phyloP scores from a whole-genome alignment of 2,113 vertebrate genomes.

The Dasypus novemcinctus region DNA sequence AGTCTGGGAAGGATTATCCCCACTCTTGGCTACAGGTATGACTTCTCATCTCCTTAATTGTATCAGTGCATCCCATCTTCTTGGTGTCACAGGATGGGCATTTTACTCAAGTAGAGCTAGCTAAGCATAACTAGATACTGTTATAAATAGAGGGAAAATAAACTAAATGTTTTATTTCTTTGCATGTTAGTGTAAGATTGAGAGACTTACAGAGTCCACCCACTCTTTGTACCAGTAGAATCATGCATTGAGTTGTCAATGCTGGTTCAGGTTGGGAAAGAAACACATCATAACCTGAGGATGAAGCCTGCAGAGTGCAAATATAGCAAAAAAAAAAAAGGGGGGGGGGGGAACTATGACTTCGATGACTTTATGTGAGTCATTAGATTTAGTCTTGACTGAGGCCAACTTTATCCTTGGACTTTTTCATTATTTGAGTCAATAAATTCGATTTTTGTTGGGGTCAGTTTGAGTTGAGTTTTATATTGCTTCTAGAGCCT shows the following conservation, averaged over 20 bases:
- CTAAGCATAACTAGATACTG: not conserved
- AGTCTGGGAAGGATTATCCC: not conserved
- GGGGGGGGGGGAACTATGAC: not conserved
- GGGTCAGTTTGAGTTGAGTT: not conserved
- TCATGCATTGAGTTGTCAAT: not conserved
- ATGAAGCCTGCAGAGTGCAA: not conserved
- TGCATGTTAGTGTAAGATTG: not conserved
- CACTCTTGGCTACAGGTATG: not conserved
- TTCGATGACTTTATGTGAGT: not conserved
- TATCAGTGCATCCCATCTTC: not conserved
- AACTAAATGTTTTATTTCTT: not conserved
- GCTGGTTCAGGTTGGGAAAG: not conserved
- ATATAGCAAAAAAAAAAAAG: not conserved
- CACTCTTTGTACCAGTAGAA: too few relatives aligned
- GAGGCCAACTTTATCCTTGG: not conserved
- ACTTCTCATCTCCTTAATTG: not conserved
- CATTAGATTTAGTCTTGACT: not conserved
- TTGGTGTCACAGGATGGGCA: not conserved
- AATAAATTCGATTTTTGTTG: slow-evolving; percentile 9
- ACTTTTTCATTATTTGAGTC: not conserved
- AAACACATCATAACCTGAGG: not conserved
- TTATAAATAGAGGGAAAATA: not conserved
- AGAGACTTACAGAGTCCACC: too few relatives aligned
- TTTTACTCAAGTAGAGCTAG: not conserved
- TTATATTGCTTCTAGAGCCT: not conserved